These are phyloP conservation scores for Actinernus sp. DNA, from an alignment of 92 coral and sea anemone genomes.

Conservation along the genomic window DNA sequence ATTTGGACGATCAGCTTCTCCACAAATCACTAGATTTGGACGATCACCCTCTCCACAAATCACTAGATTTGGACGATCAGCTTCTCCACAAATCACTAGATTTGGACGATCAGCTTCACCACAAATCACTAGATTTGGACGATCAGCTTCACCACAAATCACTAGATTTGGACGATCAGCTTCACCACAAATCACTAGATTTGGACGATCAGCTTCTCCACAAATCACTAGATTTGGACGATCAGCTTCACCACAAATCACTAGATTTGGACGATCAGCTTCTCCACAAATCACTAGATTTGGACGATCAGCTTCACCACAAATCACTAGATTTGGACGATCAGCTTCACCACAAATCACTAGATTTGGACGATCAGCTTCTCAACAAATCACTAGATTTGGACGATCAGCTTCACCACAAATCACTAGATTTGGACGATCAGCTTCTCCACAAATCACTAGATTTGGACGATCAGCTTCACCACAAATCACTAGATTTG, in stretches of 20 bases:
- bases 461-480: slow-evolving; percentile 6
- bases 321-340: slow-evolving; percentile 9
- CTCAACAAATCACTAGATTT: slow-evolving; percentile 4
- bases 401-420: slow-evolving; percentile 1
- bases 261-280: slow-evolving; percentile 10
- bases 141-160: slow-evolving; percentile 1
- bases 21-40: slow-evolving; percentile 13
- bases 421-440: slow-evolving; percentile 9
- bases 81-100: slow-evolving; percentile 1
- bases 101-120: slow-evolving; percentile 5
- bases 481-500: slow-evolving; percentile 12
- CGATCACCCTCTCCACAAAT: slow-evolving; percentile 2
- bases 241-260: neutral
- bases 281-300: slow-evolving; percentile 5
- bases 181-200: slow-evolving; percentile 4
- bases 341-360: neutral
- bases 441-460: slow-evolving; percentile 1
- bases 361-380: slow-evolving; percentile 6
- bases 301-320: slow-evolving; percentile 3
- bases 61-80: slow-evolving; percentile 6
- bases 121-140: slow-evolving; percentile 12
- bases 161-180: slow-evolving; percentile 13
- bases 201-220: slow-evolving; percentile 1
- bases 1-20: slow-evolving; percentile 8
- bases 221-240: slow-evolving; percentile 11